Base-by-base conservation (phyloP, 2,797 vertebrate genomes). In the Aldrovandia affinis region DNA sequence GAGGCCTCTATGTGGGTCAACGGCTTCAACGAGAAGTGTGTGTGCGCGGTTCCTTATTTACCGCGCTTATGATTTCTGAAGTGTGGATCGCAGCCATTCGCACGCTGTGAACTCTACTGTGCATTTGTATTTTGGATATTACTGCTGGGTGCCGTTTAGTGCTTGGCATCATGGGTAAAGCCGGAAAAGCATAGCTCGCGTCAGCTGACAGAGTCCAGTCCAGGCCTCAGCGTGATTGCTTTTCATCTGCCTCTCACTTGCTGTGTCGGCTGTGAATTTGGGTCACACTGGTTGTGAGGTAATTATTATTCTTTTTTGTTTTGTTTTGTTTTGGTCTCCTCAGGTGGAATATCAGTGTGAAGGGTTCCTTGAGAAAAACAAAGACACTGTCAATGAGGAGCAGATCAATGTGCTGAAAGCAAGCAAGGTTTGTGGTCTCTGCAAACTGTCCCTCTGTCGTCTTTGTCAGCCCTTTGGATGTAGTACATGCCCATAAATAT, bases 311-410 rank as follows among this genome's bases (percentile, higher is more conserved):
- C 42, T n/a, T 65, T 55, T 14, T 12, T 8, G 0, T 57, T 22
- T 39, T 2, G 63, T 1, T 68, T 50, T 30, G 18, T 81, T 3
- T 73, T 6, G 85, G 44, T 84, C 1, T 33, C 83, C 52, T 54
- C 89, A 99, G 98, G 98, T 99, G 91, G 98, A 99, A 89, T 99
- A 99, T 91, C 97, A 98, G 65, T 99, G 98, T 92, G 96, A 96
- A 80, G 97, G 98, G 44, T 99, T 99, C 95, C 92, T 99, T 89
- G 98, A 99, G 93, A 99, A 99, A 95, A 99, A 99, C 92, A 99
- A 98, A 94, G 98, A 99, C 90, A 99, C 97, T 0, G 97, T 99
- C 87, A 99, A 98, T 88, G 97, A 98, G 92, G 98, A 99, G 90
- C 98, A 99, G 93, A 98, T 99, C 87, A 96, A 96, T 87, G 97